Evolutionary conservation across 2,113 vertebrate species (phyloP).

Genomic region (Pelusios castaneus): DNA sequence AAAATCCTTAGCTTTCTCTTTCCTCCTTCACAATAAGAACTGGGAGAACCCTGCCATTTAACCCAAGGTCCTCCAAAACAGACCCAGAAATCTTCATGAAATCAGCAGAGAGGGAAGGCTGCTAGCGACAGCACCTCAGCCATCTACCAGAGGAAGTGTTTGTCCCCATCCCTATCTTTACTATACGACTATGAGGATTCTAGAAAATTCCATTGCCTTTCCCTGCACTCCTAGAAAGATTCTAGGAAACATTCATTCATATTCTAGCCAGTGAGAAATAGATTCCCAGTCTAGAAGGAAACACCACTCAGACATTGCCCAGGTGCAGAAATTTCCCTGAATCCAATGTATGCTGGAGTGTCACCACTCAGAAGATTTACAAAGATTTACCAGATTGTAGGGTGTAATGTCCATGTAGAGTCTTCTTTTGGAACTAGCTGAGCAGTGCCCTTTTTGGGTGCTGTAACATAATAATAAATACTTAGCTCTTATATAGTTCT

Average conservation of each 20-base stretch:
- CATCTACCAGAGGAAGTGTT: background rate
- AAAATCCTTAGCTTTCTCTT: background rate
- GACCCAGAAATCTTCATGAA: background rate
- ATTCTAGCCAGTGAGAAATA: background rate
- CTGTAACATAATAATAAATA: background rate
- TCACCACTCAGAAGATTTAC: background rate
- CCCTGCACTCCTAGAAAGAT: background rate
- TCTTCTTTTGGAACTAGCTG: background rate
- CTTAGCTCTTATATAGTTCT: too few relatives aligned
- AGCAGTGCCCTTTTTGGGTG: background rate
- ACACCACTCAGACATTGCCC: background rate
- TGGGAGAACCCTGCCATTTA: background rate
- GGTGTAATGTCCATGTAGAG: background rate
- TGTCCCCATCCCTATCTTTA: background rate
- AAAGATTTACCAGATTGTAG: background rate
- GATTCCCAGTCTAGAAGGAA: background rate
- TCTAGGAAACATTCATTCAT: background rate
- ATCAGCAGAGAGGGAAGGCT: background rate
- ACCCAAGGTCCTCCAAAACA: background rate
- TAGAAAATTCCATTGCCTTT: background rate
- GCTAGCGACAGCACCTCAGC: background rate
- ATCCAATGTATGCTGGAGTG: background rate
- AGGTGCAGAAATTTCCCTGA: background rate
- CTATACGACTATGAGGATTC: background rate
- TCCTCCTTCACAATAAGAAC: background rate